Conservation (phyloP, 1,140 invertebrate genomes). For the Achatina immaculata region DNA sequence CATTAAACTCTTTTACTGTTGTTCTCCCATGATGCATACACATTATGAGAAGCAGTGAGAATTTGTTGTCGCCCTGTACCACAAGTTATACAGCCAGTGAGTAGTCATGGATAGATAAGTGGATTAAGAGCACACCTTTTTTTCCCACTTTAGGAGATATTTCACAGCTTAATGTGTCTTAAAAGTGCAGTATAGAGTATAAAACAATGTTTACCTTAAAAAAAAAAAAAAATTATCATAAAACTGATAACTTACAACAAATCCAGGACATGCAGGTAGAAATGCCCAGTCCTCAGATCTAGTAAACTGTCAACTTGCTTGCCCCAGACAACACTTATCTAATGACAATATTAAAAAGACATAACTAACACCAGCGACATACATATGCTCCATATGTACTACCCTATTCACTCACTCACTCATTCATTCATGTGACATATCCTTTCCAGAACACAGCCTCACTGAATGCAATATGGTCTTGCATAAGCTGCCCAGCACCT, state of each 20-base stretch:
- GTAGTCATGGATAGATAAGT: neutral
- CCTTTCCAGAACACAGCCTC: no score
- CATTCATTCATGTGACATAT: no score
- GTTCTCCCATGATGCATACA: no score
- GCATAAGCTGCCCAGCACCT: neutral
- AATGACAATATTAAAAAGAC: neutral
- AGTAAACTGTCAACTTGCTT: neutral
- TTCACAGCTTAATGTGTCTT: neutral
- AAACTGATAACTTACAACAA: slow-evolving; percentile 1
- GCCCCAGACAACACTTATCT: neutral
- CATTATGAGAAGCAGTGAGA: no score
- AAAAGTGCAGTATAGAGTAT: neutral
- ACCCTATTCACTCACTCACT: no score
- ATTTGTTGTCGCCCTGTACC: no score
- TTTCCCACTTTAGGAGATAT: neutral
- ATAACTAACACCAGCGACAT: neutral
- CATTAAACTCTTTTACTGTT: no score
- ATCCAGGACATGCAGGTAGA: slow-evolving; percentile 15
- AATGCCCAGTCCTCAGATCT: slow-evolving; percentile 12
- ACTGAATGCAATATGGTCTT: neutral
- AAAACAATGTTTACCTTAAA: neutral
- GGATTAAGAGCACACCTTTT: neutral
- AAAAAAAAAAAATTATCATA: neutral
- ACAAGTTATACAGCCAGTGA: neutral
- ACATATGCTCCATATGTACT: no score